Evolutionary conservation across 2,888 invertebrate genomes (phyloP).

Genomic region (Lordiphosa fenestrarum): DNA sequence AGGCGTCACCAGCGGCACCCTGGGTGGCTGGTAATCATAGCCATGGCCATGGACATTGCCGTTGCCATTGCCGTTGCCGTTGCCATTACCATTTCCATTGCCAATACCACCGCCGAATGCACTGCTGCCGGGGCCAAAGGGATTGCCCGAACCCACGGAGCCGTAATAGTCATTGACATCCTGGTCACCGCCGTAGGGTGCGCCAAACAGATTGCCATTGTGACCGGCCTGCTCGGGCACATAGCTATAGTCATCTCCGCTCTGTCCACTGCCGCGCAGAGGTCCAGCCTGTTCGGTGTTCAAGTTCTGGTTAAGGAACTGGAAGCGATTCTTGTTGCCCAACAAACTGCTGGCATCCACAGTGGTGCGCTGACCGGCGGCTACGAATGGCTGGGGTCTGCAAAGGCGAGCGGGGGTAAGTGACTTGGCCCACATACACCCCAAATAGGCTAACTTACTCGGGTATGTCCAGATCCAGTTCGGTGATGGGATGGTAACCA

Average conservation of each 20-base stretch:
- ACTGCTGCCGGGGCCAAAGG: slow-evolving; percentile 14
- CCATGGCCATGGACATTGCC: slow-evolving; percentile 41
- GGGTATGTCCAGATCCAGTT: slow-evolving; percentile 79
- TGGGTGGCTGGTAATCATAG: slow-evolving; percentile 69
- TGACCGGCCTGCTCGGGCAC: slow-evolving; percentile 25
- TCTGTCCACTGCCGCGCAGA: slow-evolving; percentile 72
- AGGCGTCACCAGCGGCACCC: slow-evolving; percentile 44
- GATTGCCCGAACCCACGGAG: slow-evolving; percentile 6
- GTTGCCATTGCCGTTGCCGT: slow-evolving; percentile 1
- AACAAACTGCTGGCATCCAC: slow-evolving; percentile 55
- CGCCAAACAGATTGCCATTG: slow-evolving; percentile 17
- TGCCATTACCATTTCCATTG: slow-evolving; percentile 8
- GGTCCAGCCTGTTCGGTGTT: slow-evolving; percentile 63
- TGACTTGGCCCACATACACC: not conserved
- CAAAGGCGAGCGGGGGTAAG: not conserved
- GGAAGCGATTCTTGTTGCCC: slow-evolving; percentile 75
- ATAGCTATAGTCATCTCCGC: slow-evolving; percentile 77
- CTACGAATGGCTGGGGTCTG: slow-evolving; percentile 60
- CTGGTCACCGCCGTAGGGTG: slow-evolving; percentile 34
- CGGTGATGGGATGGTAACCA: slow-evolving; percentile 80
- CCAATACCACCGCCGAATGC: slow-evolving; percentile 2
- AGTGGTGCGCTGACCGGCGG: slow-evolving; percentile 34
- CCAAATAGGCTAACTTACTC: slow-evolving; percentile 58
- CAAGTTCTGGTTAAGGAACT: slow-evolving; percentile 77
- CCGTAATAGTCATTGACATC: slow-evolving; percentile 8